Evolutionary conservation across 2,888 invertebrate species (phyloP), one percentile per base, ranked within the genome.

Genomic region (Trachelus tabidus): DNA sequence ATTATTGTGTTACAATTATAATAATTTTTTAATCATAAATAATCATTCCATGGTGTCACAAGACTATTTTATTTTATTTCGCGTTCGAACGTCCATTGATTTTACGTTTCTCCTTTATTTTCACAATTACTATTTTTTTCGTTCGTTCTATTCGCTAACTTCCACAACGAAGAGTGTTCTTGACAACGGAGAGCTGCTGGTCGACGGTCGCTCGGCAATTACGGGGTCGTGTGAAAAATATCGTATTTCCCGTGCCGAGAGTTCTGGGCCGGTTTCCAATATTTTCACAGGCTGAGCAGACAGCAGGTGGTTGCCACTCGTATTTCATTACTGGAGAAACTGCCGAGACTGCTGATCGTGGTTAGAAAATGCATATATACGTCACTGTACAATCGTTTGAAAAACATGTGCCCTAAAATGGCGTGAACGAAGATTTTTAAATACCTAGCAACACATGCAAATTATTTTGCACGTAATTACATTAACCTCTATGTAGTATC

Each of bases 201-300:
- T 71, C 71, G 71, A 23, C 71, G 71, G 71, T 33, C 71, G 78
- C 73, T 76, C 75, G 69, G 76, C 71, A 78, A 76, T 76, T 78
- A 34, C 74, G 30, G 75, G 73, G 75, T 71, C 76, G 73, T 78
- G 76, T 78, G 78, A 73, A 78, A 78, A 78, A 68, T 78, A 78
- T 78, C 78, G 75, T 34, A 76, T 78, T 78, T 78, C 78, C 31
- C 35, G 23, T 37, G 35, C 68, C 56, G 56, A 56, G 56, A n/a
- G 75, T 68, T 23, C 75, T 74, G 56, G 56, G 56, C 34, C 69
- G 12, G 9, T 23, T 56, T 11, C 31, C 31, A 23, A 76, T 71
- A 76, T 76, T 78, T 56, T 76, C 76, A 73, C n/a, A 68, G 68
- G 71, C 68, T 68, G 56, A 69, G 23, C 77, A 75, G 77, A 31